Conservation (phyloP, 92 coral and sea anemone genomes). For the Diadumene lineata region DNA sequence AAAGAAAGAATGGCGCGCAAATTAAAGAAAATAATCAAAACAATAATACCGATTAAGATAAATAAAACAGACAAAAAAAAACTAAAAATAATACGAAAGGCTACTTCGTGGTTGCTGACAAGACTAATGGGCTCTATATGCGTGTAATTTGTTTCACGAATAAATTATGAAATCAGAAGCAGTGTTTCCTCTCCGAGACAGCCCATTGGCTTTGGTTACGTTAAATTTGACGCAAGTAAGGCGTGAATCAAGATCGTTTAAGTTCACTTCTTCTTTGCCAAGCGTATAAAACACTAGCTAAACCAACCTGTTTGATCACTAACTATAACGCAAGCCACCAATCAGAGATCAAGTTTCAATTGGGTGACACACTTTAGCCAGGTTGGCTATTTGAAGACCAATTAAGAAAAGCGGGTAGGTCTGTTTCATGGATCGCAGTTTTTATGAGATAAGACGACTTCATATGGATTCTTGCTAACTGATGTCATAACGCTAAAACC, state of each 20-base stretch:
- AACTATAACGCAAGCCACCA: slow-evolving; percentile 8
- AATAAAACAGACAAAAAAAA: no score
- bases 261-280: slow-evolving; percentile 15
- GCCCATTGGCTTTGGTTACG: neutral
- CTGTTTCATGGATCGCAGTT: slow-evolving; percentile 47
- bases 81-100: no score
- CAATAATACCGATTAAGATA: no score
- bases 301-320: slow-evolving; percentile 12
- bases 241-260: slow-evolving; percentile 9
- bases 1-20: no score
- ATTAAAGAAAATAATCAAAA: no score
- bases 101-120: neutral
- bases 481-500: slow-evolving; percentile 71
- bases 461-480: slow-evolving; percentile 67
- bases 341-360: neutral
- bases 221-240: slow-evolving; percentile 15
- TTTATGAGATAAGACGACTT: slow-evolving; percentile 79
- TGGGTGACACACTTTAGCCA: slow-evolving; percentile 39
- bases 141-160: slow-evolving; percentile 7
- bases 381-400: slow-evolving; percentile 60
- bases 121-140: neutral
- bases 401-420: slow-evolving; percentile 64
- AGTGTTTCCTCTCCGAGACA: neutral
- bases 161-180: neutral
- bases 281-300: slow-evolving; percentile 29